These are phyloP conservation scores for Noctilio leporinus DNA, from an alignment of 2,113 vertebrate species.

Conservation along the genomic window DNA sequence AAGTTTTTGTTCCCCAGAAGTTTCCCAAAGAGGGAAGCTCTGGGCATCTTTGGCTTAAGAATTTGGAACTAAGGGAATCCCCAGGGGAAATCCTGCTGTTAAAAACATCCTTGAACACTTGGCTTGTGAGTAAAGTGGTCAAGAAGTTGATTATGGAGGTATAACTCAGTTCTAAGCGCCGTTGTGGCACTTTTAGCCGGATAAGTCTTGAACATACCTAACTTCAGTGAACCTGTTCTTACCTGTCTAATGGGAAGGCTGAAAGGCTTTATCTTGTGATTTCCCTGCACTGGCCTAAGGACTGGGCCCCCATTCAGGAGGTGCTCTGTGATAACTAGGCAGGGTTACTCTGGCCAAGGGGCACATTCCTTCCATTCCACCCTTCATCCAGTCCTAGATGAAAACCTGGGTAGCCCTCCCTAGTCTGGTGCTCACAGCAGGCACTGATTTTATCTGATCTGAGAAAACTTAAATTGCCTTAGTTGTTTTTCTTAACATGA, in stretches of 20 bases:
- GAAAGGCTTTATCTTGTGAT: not conserved
- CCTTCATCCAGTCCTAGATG: not conserved
- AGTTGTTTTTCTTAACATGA: not conserved
- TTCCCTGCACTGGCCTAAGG: not conserved
- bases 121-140: not conserved
- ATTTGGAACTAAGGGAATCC: not conserved
- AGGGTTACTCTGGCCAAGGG: no score
- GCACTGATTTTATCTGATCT: not conserved
- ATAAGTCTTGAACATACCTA: not conserved
- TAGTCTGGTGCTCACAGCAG: not conserved
- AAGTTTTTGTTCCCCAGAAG: not conserved
- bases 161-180: not conserved
- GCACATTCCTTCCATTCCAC: not conserved
- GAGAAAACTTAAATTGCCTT: not conserved
- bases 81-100: not conserved
- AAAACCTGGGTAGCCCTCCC: not conserved
- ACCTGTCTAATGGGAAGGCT: not conserved
- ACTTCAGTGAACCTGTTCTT: not conserved
- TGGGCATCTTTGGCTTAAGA: not conserved
- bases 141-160: not conserved
- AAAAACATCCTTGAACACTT: not conserved
- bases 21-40: not conserved
- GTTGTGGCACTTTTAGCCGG: not conserved
- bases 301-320: fast-evolving
- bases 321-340: not conserved